A percentile compares a stretch with the other conserved stretches of the same genome.
These are phyloP conservation scores for Falco naumanni DNA, from an alignment of 2,797 vertebrate species.

Conservation along the genomic window DNA sequence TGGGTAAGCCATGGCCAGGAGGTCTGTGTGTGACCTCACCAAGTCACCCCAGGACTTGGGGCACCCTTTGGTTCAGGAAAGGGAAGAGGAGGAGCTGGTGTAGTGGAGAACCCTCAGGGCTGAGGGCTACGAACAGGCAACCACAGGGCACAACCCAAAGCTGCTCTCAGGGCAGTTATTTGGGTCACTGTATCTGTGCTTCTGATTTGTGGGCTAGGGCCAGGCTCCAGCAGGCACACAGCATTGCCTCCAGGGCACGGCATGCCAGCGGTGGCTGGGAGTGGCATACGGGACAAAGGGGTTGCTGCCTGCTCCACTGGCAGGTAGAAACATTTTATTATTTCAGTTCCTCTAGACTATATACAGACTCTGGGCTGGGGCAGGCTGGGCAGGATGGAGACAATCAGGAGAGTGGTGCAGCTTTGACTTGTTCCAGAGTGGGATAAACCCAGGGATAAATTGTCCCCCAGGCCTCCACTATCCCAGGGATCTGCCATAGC, in stretches of 20 bases:
- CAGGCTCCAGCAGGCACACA: neutral
- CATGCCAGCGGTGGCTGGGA: fast-evolving
- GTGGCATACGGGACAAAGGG: fast-evolving
- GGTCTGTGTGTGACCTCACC: neutral
- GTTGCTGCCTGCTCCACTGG: neutral
- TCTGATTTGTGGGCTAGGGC: fast-evolving
- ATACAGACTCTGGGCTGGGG: neutral
- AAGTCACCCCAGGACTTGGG: neutral
- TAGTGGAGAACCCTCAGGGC: neutral
- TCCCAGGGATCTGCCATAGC: neutral
- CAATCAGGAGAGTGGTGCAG: neutral
- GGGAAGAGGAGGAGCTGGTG: neutral
- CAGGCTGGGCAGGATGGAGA: neutral
- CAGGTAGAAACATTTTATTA: neutral
- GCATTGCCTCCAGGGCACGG: neutral
- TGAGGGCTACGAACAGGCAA: neutral
- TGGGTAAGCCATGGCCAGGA: fast-evolving
- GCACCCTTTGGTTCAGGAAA: neutral
- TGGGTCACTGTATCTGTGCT: fast-evolving
- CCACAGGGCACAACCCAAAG: neutral
- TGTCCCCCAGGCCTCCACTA: fast-evolving
- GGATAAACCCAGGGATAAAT: neutral
- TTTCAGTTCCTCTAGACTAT: neutral
- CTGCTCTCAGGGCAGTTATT: fast-evolving
- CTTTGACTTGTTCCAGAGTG: neutral